phyloP scores from a whole-genome alignment of 1,140 invertebrate species.

The Aphidius ervi region DNA sequence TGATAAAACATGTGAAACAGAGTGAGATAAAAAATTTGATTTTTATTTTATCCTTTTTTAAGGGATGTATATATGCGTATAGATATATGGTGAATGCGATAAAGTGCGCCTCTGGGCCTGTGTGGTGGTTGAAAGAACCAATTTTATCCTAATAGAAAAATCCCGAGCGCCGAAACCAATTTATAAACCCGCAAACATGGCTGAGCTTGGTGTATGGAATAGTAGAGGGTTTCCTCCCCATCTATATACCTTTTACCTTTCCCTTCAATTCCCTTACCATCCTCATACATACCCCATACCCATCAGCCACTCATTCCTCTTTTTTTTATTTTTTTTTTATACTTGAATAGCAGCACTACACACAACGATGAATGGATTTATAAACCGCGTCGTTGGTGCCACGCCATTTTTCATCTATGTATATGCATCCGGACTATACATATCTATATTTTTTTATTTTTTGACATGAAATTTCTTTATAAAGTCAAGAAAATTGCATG shows the following conservation, averaged over 20 bases:
- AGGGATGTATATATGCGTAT: not conserved
- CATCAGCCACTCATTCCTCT: too few relatives aligned
- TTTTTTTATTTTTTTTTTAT: too few relatives aligned
- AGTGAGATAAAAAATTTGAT: too few relatives aligned
- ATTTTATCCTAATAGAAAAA: conserved; percentile 56
- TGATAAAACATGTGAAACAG: too few relatives aligned
- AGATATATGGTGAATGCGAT: conserved; percentile 1
- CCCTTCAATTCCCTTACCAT: conserved; percentile 25
- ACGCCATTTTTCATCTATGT: conserved; percentile 23
- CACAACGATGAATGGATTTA: conserved; percentile 38
- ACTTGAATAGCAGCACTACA: too few relatives aligned
- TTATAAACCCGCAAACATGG: conserved; percentile 55
- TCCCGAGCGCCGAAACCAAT: conserved; percentile 53
- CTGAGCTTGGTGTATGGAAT: conserved; percentile 29
- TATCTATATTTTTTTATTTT: not conserved
- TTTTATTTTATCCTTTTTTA: not conserved
- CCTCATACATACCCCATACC: conserved; percentile 15
- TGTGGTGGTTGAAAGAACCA: conserved; percentile 54
- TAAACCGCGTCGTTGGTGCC: conserved; percentile 31
- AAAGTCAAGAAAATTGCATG: not conserved
- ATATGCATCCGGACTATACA: too few relatives aligned
- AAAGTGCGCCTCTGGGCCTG: conserved; percentile 32
- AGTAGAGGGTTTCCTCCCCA: too few relatives aligned
- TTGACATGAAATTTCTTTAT: not conserved
- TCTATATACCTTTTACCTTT: too few relatives aligned